Evolutionary conservation across 2,797 vertebrate species (phyloP).

Genomic region (Poeciliopsis paucimaculata): DNA sequence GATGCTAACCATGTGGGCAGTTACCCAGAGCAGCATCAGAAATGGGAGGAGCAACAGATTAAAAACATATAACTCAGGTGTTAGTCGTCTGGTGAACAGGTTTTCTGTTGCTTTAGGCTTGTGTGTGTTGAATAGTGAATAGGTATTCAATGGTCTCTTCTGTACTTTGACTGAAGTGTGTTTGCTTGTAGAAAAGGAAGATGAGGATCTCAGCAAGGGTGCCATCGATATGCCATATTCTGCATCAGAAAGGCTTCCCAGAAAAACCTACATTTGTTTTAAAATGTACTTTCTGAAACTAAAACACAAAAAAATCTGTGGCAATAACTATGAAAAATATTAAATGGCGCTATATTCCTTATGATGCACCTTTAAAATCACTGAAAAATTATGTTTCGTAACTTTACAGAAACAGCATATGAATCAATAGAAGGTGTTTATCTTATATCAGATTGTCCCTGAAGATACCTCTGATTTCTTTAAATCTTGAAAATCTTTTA

Average conservation of each 20-base stretch:
- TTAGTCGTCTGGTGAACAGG: too few relatives aligned
- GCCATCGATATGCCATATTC: not conserved
- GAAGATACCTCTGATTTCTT: not conserved
- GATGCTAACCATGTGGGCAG: not conserved
- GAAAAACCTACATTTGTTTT: not conserved
- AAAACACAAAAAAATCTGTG: not conserved
- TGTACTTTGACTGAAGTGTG: too few relatives aligned
- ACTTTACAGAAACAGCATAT: not conserved
- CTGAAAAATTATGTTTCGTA: not conserved
- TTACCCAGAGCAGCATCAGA: not conserved
- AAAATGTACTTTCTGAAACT: not conserved
- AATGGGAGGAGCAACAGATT: not conserved
- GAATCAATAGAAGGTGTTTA: too few relatives aligned
- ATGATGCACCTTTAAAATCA: not conserved
- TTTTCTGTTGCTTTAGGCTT: not conserved
- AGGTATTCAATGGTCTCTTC: not conserved
- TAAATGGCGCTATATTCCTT: not conserved
- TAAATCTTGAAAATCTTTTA: not conserved
- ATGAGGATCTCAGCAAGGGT: not conserved
- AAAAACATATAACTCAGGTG: not conserved
- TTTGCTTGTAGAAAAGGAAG: too few relatives aligned
- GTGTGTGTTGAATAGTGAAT: not conserved
- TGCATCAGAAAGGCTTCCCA: not conserved
- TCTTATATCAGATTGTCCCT: not conserved
- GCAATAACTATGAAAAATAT: not conserved